A percentile compares a stretch with the other conserved stretches of the same genome.
These are phyloP conservation scores for Oncorhynchus keta DNA, from an alignment of 2,113 vertebrate species.

Conservation along the genomic window DNA sequence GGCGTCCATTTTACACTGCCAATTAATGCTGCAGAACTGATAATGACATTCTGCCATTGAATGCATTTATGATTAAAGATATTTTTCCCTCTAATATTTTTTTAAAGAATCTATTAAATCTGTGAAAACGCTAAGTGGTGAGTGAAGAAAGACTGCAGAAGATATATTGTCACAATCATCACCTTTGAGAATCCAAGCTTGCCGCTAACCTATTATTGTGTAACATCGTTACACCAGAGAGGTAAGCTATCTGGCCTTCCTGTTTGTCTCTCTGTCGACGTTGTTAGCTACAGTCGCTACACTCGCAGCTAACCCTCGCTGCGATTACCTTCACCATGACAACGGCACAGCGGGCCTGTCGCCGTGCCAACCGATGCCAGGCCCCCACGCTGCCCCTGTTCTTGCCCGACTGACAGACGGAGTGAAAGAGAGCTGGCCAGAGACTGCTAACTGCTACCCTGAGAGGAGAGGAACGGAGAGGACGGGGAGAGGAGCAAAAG, in stretches of 20 bases:
- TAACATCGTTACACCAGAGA: too few relatives aligned
- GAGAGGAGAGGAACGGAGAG: neutral
- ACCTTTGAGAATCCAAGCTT: too few relatives aligned
- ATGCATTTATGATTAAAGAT: too few relatives aligned
- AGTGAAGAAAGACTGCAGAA: too few relatives aligned
- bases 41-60: too few relatives aligned
- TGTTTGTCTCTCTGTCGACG: conserved; percentile 9
- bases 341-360: conserved; percentile 40
- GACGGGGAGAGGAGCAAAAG: conserved; percentile 57
- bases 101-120: too few relatives aligned
- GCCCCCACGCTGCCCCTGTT: conserved; percentile 35
- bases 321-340: conserved; percentile 53
- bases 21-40: too few relatives aligned
- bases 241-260: neutral
- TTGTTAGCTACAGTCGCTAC: conserved; percentile 15
- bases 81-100: neutral
- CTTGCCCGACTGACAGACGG: conserved; percentile 39
- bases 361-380: conserved; percentile 44
- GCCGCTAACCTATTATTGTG: too few relatives aligned
- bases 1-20: too few relatives aligned
- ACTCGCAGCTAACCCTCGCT: neutral
- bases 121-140: too few relatives aligned
- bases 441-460: conserved; percentile 46
- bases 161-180: too few relatives aligned
- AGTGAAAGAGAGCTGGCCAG: conserved; percentile 18